Conservation (phyloP, 2,888 invertebrate species). For the Lordiphosa fenestrarum region DNA sequence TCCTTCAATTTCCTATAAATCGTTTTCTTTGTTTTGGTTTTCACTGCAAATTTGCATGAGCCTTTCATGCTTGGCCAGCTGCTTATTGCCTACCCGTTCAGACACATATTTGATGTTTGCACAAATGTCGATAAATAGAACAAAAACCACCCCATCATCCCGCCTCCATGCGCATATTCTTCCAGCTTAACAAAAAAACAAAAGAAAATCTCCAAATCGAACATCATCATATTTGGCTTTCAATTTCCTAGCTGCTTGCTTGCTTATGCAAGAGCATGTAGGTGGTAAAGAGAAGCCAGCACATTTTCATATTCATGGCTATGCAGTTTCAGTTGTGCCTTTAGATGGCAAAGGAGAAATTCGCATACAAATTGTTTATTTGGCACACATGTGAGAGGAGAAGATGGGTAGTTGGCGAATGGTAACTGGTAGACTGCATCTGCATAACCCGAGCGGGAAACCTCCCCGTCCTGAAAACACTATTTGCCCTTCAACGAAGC, state of each 20-base stretch:
- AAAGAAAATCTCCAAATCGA: slow-evolving; percentile 48
- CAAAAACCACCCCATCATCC: slow-evolving; percentile 18
- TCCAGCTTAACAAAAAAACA: slow-evolving; percentile 22
- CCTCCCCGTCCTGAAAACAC: not conserved
- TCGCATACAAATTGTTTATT: slow-evolving; percentile 73
- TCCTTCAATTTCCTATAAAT: too few species aligned
- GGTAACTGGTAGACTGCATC: slow-evolving; percentile 11
- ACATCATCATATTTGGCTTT: slow-evolving; percentile 62
- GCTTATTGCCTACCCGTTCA: slow-evolving; percentile 17
- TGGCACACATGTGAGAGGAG: slow-evolving; percentile 32
- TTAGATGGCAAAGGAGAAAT: slow-evolving; percentile 55
- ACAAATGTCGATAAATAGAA: slow-evolving; percentile 7
- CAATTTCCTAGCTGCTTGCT: slow-evolving; percentile 53
- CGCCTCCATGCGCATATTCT: slow-evolving; percentile 26
- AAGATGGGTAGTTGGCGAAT: not conserved
- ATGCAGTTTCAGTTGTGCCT: slow-evolving; percentile 24
- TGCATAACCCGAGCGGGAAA: slow-evolving; percentile 30
- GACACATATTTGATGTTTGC: slow-evolving; percentile 24
- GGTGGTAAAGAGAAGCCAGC: slow-evolving; percentile 17
- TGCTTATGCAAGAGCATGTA: slow-evolving; percentile 31
- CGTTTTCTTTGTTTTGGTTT: too few species aligned
- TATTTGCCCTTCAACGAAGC: slow-evolving; percentile 40
- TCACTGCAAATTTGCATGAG: slow-evolving; percentile 33
- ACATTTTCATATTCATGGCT: slow-evolving; percentile 65
- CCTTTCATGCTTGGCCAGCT: slow-evolving; percentile 44